phyloP scores from a whole-genome alignment of 2,888 invertebrate genomes.

The Phorcus lineatus region DNA sequence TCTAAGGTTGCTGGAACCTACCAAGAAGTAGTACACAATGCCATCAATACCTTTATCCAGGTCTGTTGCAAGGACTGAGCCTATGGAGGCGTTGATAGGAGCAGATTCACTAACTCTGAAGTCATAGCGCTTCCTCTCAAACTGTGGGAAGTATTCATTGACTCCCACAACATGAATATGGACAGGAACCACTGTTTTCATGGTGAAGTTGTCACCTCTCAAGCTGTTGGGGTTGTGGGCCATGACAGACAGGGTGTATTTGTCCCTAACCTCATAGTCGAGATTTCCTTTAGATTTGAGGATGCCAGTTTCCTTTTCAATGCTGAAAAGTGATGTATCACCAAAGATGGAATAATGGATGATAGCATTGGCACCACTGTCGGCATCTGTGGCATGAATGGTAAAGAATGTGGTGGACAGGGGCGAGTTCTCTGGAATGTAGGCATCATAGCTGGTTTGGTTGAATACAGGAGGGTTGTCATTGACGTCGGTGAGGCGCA shows the following conservation, averaged over 20 bases:
- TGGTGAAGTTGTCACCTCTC: constrained; percentile 62
- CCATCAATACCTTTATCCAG: constrained; percentile 68
- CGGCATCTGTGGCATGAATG: constrained; percentile 87
- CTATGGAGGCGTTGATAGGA: constrained; percentile 55
- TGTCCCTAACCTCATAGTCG: constrained; percentile 89
- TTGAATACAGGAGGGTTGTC: constrained; percentile 92
- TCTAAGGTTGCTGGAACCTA: constrained; percentile 93
- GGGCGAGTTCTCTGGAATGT: constrained; percentile 88
- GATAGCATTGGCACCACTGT: constrained; percentile 90
- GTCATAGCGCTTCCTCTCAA: constrained; percentile 57
- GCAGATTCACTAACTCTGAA: constrained; percentile 69
- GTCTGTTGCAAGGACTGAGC: constrained; percentile 64
- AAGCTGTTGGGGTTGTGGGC: constrained; percentile 91
- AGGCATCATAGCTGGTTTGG: constrained; percentile 85
- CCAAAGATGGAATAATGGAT: constrained; percentile 89
- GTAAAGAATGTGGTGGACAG: constrained; percentile 80
- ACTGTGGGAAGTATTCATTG: constrained; percentile 69
- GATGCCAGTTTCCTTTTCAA: constrained; percentile 86
- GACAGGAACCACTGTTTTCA: constrained; percentile 54
- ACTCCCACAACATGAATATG: constrained; percentile 65
- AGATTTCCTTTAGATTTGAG: constrained; percentile 86
- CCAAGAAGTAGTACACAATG: constrained; percentile 89
- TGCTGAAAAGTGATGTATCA: constrained; percentile 82
- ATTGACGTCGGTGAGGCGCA: constrained; percentile 91
- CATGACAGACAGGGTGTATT: constrained; percentile 85